These are phyloP conservation scores for Drosophila affinis DNA, from an alignment of 2,888 invertebrate genomes.

Conservation along the genomic window DNA sequence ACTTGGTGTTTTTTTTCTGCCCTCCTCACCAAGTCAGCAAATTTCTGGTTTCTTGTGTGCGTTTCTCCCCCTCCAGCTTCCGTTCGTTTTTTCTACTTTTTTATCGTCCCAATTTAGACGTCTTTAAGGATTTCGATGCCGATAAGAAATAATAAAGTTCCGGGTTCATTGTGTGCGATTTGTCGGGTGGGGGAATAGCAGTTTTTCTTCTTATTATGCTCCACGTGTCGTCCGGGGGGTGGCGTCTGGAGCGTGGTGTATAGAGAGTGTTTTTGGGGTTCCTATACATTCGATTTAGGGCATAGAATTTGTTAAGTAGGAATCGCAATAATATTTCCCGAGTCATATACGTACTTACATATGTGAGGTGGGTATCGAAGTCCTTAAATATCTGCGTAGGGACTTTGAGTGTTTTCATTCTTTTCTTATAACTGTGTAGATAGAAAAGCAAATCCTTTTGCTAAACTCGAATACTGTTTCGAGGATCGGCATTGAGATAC, in stretches of 20 bases:
- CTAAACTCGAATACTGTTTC: too few relatives aligned
- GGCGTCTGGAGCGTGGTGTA: background rate
- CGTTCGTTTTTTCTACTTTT: conserved; percentile 29
- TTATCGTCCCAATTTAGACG: conserved; percentile 60
- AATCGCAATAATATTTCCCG: too few relatives aligned
- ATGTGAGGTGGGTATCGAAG: too few relatives aligned
- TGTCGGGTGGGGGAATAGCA: conserved; percentile 1
- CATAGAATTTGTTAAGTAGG: too few relatives aligned
- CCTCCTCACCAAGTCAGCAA: conserved; percentile 22
- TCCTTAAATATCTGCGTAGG: too few relatives aligned
- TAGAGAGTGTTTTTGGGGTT: background rate
- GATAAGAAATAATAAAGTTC: conserved; percentile 55
- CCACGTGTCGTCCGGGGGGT: background rate
- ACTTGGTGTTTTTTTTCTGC: background rate
- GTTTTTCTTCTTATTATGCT: background rate
- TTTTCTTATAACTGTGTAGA: too few relatives aligned
- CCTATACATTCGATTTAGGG: too few relatives aligned
- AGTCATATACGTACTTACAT: too few relatives aligned
- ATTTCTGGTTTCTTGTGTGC: conserved; percentile 7
- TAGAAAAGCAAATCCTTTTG: too few relatives aligned
- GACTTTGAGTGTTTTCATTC: too few relatives aligned
- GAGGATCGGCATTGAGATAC: too few relatives aligned
- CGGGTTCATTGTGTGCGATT: background rate
- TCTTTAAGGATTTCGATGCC: conserved; percentile 54
- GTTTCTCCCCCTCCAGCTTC: conserved; percentile 1